A percentile compares a stretch with the other conserved stretches of the same genome.
These are phyloP conservation scores for Sebastes itinus DNA, from an alignment of 2,797 vertebrate genomes.

Conservation along the genomic window DNA sequence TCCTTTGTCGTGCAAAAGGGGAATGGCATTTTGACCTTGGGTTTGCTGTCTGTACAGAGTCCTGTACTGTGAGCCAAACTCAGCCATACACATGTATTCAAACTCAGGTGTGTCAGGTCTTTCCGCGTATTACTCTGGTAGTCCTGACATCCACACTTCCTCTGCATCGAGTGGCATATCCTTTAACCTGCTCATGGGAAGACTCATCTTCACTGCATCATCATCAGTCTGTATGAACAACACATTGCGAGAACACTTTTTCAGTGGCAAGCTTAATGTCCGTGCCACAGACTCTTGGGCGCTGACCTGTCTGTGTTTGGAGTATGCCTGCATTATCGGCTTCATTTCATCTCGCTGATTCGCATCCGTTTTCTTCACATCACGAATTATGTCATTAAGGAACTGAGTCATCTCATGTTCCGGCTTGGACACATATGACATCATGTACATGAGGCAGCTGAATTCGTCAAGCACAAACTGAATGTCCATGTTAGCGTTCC, in stretches of 20 bases:
- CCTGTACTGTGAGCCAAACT: background rate
- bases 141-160: background rate
- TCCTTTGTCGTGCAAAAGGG: background rate
- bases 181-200: background rate
- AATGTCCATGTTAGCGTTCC: background rate
- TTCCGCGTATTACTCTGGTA: background rate
- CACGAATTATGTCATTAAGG: background rate
- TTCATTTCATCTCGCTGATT: background rate
- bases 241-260: background rate
- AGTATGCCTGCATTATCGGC: background rate
- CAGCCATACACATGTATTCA: background rate
- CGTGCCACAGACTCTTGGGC: background rate
- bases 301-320: background rate
- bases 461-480: background rate
- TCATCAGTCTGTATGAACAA: background rate
- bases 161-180: background rate
- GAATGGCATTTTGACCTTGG: background rate
- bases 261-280: background rate
- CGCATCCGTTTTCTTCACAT: background rate
- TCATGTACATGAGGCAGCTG: background rate
- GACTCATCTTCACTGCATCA: background rate
- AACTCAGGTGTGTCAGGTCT: too few relatives aligned
- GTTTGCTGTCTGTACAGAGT: background rate
- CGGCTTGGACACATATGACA: background rate
- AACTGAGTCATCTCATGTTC: background rate